These are phyloP conservation scores for Hypsopygia costalis DNA, from an alignment of 2,888 invertebrate genomes.

Conservation along the genomic window DNA sequence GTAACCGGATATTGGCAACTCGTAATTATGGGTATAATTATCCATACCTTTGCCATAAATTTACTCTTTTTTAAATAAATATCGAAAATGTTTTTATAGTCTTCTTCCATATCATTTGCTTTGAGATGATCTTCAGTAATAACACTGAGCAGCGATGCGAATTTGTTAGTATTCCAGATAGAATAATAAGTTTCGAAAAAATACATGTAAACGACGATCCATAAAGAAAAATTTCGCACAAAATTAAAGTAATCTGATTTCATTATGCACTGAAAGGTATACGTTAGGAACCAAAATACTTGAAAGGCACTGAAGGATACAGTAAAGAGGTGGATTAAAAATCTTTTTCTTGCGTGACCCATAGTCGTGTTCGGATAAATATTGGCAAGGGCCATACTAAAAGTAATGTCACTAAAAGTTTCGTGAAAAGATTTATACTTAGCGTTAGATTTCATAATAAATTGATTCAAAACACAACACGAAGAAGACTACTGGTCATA, in stretches of 20 bases:
- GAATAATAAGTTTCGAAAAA: slow-evolving; percentile 52
- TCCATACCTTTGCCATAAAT: slow-evolving; percentile 42
- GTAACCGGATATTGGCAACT: slow-evolving; percentile 49
- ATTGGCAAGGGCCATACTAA: slow-evolving; percentile 44
- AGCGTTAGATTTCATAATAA: not conserved
- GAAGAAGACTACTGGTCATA: too few species aligned
- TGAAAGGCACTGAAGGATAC: slow-evolving; percentile 33
- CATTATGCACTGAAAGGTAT: slow-evolving; percentile 40
- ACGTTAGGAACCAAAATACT: slow-evolving; percentile 47
- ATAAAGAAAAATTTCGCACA: slow-evolving; percentile 46
- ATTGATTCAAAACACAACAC: too few species aligned
- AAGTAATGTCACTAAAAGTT: slow-evolving; percentile 47
- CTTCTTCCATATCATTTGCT: slow-evolving; percentile 43
- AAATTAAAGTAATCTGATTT: slow-evolving; percentile 44
- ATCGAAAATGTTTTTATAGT: slow-evolving; percentile 44
- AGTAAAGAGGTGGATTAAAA: slow-evolving; percentile 23
- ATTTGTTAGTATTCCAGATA: slow-evolving; percentile 38
- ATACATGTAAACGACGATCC: slow-evolving; percentile 40
- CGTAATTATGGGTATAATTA: slow-evolving; percentile 44
- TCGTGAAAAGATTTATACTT: slow-evolving; percentile 43
- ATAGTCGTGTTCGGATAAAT: slow-evolving; percentile 45
- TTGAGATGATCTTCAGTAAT: slow-evolving; percentile 44
- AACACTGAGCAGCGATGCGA: slow-evolving; percentile 36
- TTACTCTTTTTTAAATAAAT: slow-evolving; percentile 41
- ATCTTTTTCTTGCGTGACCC: slow-evolving; percentile 22